Conservation (phyloP, 2,888 invertebrate genomes). For the Lasius platythorax region DNA sequence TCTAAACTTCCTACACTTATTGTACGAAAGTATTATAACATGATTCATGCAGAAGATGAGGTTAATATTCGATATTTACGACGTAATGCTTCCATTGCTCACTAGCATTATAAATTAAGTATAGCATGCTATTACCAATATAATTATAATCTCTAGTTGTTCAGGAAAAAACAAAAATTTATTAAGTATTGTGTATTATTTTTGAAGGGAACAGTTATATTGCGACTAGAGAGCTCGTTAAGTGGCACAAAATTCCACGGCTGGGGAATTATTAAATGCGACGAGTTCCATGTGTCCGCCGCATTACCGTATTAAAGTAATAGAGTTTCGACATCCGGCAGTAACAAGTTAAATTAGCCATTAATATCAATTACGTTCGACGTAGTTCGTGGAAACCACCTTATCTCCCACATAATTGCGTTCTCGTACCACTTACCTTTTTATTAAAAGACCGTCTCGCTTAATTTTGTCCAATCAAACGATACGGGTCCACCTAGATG, state of each 20-base stretch:
- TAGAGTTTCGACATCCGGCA: constrained; percentile 29
- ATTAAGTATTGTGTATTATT: background rate
- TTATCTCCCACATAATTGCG: constrained; percentile 72
- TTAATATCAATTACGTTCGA: constrained; percentile 72
- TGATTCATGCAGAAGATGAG: constrained; percentile 23
- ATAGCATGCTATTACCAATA: background rate
- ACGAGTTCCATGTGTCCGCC: constrained; percentile 21
- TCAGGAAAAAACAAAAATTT: background rate
- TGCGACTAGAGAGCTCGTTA: background rate
- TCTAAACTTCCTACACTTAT: constrained; percentile 44
- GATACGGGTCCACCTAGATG: constrained; percentile 79
- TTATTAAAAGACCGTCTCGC: constrained; percentile 72
- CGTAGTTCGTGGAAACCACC: constrained; percentile 68
- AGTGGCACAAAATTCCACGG: constrained; percentile 35
- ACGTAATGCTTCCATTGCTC: background rate
- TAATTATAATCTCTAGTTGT: background rate
- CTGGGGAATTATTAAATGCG: constrained; percentile 25
- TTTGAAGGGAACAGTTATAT: background rate
- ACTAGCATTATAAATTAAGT: background rate
- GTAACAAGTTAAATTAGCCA: constrained; percentile 63
- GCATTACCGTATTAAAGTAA: constrained; percentile 38
- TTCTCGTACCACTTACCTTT: constrained; percentile 71
- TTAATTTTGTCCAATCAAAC: constrained; percentile 80
- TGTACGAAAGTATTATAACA: constrained; percentile 20
- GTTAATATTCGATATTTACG: constrained; percentile 1